phyloP scores from a whole-genome alignment of 2,797 vertebrate species.

The Gadopsis marmoratus region DNA sequence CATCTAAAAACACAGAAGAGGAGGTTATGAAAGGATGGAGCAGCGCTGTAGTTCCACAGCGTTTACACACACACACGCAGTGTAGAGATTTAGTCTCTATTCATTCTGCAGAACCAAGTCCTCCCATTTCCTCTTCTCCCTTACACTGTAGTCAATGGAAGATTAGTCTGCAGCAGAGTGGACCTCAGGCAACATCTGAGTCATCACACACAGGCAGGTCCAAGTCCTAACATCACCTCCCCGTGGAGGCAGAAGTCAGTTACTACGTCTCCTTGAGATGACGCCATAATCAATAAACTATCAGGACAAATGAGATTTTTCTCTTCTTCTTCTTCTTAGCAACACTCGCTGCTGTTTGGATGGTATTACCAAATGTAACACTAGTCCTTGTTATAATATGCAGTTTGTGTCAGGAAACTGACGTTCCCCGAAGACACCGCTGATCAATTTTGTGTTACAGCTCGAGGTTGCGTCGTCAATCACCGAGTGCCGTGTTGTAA shows the following conservation, averaged over 20 bases:
- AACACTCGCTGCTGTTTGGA: background rate
- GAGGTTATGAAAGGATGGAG: background rate
- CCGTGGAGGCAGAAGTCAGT: background rate
- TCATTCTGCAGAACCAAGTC: constrained; percentile 62
- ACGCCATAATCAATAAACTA: background rate
- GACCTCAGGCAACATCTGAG: constrained; percentile 43
- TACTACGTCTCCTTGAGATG: background rate
- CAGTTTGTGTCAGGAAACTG: constrained; percentile 7
- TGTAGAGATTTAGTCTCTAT: constrained; percentile 49
- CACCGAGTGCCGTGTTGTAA: background rate
- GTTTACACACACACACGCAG: constrained; percentile 10
- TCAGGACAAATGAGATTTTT: background rate
- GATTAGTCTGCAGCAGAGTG: constrained; percentile 40
- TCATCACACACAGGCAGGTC: constrained; percentile 14
- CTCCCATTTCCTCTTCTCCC: constrained; percentile 56
- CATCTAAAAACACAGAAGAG: constrained; percentile 9
- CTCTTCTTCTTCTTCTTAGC: background rate
- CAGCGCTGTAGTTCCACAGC: background rate
- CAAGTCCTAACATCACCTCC: background rate
- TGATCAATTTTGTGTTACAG: constrained; percentile 5
- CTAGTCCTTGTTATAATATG: background rate
- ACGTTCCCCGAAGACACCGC: background rate
- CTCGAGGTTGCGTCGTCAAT: constrained; percentile 7
- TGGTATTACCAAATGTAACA: background rate
- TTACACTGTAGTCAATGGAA: constrained; percentile 55